Evolutionary conservation across 1,140 invertebrate genomes (phyloP).

Genomic region (Pomacea maculata): DNA sequence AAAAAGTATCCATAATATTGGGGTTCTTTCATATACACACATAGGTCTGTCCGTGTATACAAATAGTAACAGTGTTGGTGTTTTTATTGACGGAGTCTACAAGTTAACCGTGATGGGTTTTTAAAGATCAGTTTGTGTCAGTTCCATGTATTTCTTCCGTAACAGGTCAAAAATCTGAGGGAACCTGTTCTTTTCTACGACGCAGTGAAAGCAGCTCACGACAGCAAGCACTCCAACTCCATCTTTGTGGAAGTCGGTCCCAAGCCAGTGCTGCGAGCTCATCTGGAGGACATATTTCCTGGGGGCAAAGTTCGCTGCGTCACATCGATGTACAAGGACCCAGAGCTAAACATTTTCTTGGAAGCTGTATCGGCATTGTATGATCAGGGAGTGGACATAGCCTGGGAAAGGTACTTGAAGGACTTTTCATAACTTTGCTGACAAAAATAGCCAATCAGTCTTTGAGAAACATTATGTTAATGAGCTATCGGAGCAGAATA

Average conservation of each 20-base stretch:
- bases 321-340: slow-evolving; percentile 39
- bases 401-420: slow-evolving; percentile 20
- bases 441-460: no score
- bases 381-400: slow-evolving; percentile 16
- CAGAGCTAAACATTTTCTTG: slow-evolving; percentile 24
- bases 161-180: slow-evolving; percentile 28
- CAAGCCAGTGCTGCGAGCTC: slow-evolving; percentile 34
- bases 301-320: slow-evolving; percentile 20
- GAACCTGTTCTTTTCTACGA: slow-evolving; percentile 34
- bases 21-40: no score
- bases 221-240: slow-evolving; percentile 19
- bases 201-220: slow-evolving; percentile 23
- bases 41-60: no score
- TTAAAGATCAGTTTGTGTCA: no score
- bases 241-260: slow-evolving; percentile 48
- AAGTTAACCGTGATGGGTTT: no score
- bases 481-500: no score
- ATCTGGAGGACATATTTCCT: slow-evolving; percentile 32
- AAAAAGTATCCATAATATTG: no score
- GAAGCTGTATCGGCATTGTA: slow-evolving; percentile 20
- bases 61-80: no score
- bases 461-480: no score
- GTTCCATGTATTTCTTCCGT: no score
- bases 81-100: no score
- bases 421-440: no score